Evolutionary conservation across 1,140 invertebrate genomes (phyloP), one percentile per base, ranked within the genome.

Genomic region (Venturia canescens): DNA sequence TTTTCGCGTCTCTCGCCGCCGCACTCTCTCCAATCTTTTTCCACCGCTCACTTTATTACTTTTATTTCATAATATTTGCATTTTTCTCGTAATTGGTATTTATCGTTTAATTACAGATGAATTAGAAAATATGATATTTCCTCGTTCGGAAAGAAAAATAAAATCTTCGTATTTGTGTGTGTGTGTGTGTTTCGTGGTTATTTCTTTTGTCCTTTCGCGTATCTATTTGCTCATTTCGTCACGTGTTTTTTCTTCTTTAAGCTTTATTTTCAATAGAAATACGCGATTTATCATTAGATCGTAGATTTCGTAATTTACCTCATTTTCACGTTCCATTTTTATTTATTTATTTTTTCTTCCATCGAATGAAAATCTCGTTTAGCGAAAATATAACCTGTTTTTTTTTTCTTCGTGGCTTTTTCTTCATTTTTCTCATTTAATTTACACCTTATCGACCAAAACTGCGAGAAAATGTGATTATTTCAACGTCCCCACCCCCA

Each of bases 51-150:
- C n/a, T n/a, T 57, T 77, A 18, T 23, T 44, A 29, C 67, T 57
- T n/a, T 57, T n/a, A 57, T 57, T 21, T n/a, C n/a, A n/a, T n/a
- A n/a, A n/a, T n/a, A n/a, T 57, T n/a, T 57, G 15, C n/a, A 6
- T 53, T 21, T 53, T 21, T 21, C 15, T 53, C 50, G 50, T 53
- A 63, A 26, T 34, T 60, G 11, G 7, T 67, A 70, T 67, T 34
- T 34, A 4, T 34, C 34, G 34, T 34, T 34, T 4, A 34, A 66
- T 26, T 85, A 81, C 83, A 69, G 72, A 72, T 79, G 77, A 76
- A 81, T 82, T 71, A 78, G 70, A 87, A 84, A 87, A 87, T 86
- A 87, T 83, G 71, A 71, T 79, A 57, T 79, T 81, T 81, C 79
- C 29, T 78, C 26, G 53, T 60, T 78, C 44, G 31, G 66, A 79